Evolutionary conservation across 2,888 invertebrate genomes (phyloP), one percentile per base, ranked within the genome.

Genomic region (Cephus spinipes): DNA sequence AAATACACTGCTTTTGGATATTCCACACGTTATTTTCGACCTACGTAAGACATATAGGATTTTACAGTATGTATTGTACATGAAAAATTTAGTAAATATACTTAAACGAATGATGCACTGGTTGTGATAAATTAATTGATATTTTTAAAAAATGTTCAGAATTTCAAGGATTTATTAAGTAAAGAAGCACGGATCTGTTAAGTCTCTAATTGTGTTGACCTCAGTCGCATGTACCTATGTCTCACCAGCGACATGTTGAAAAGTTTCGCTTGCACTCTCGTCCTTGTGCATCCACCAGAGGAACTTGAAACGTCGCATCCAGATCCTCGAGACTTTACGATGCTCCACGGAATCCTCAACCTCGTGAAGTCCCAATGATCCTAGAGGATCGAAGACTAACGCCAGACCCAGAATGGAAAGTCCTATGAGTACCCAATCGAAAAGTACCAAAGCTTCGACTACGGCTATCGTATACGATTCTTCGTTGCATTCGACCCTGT

Each of bases 361-460:
- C 33, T 89, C 87, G 40, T 84, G 83, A 11, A 86, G 79, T 0
- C 84, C 85, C 11, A 90, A 75, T 0, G 90, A 89, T 6, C 97
- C 97, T 82, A 97, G 92, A 0, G 97, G 97, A 90, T 97, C 97
- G 90, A 97, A 97, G 74, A 97, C 95, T 91, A 97, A 92, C 73
- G 95, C 95, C 73, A 97, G 92, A 0, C 96, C 96, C 85, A 97
- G 94, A 35, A 97, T 92, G 4, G 96, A 95, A 15, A 96, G 92
- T 1, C 95, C 94, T 77, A 96, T 93, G 76, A 97, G 93, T 32
- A 95, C 94, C 97, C 97, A 97, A 88, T 96, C 96, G 90, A 95
- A 96, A 75, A 97, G 93, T 0, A 97, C 96, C 84, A 96, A 94
- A 81, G 95, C 95, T 93, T 96, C 95, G 85, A 96, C 94, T 33